A percentile compares a stretch with the other conserved stretches of the same genome.
Evolutionary conservation across 2,797 vertebrate genomes (phyloP).

Genomic region (Sebastes itinus): DNA sequence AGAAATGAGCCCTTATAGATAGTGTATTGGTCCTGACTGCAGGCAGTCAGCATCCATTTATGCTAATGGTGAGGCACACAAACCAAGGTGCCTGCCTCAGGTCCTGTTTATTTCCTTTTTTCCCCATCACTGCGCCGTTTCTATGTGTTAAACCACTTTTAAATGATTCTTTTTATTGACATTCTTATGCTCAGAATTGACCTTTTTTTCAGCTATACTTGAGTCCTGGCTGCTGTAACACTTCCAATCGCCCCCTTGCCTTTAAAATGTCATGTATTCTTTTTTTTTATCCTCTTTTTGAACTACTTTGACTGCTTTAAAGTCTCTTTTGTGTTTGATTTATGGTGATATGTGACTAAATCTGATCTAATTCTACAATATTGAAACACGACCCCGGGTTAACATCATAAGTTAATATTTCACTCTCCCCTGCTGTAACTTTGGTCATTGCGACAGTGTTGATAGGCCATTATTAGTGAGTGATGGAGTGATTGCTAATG

Average conservation of each 20-base stretch:
- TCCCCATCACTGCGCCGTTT: neutral
- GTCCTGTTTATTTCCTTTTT: slow-evolving; percentile 52
- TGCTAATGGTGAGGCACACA: slow-evolving; percentile 67
- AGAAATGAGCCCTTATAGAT: slow-evolving; percentile 79
- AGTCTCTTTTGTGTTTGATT: slow-evolving; percentile 47
- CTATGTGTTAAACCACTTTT: slow-evolving; percentile 34
- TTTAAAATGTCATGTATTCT: slow-evolving; percentile 17
- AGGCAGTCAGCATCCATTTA: slow-evolving; percentile 78
- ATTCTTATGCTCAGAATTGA: slow-evolving; percentile 4
- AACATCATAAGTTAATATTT: slow-evolving; percentile 82
- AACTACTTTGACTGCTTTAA: slow-evolving; percentile 29
- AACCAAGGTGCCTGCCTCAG: slow-evolving; percentile 55
- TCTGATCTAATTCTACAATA: slow-evolving; percentile 64
- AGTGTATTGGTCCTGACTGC: slow-evolving; percentile 78
- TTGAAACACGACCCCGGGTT: slow-evolving; percentile 66
- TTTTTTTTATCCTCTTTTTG: slow-evolving; percentile 2
- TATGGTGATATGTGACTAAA: slow-evolving; percentile 52
- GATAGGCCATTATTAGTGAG: slow-evolving; percentile 83
- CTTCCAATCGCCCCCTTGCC: slow-evolving; percentile 16
- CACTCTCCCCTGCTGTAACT: slow-evolving; percentile 75
- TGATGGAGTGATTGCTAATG: slow-evolving; percentile 82
- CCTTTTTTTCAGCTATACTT: neutral
- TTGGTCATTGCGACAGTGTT: slow-evolving; percentile 78
- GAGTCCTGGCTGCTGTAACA: neutral
- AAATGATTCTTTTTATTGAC: slow-evolving; percentile 16